Evolutionary conservation across 1,140 invertebrate genomes (phyloP).

Genomic region (Meloidogyne chitwoodi): DNA sequence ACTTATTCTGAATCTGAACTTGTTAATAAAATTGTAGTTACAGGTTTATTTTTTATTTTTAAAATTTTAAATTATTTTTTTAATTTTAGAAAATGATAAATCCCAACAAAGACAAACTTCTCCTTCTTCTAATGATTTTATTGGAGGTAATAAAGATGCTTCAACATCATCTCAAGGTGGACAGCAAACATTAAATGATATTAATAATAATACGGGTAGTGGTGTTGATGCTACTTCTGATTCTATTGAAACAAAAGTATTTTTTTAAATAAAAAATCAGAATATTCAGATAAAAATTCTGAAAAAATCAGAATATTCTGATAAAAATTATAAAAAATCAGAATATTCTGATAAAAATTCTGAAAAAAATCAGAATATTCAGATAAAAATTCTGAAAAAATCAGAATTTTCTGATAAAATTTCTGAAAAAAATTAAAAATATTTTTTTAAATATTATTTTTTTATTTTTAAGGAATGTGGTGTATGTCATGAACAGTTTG

Average conservation of each 20-base stretch:
- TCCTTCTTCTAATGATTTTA: constrained; percentile 11
- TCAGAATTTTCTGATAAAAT: too few relatives aligned
- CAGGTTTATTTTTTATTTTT: neutral
- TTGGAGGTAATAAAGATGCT: neutral
- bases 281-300: too few relatives aligned
- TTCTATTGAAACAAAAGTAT: constrained; percentile 1
- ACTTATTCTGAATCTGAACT: constrained; percentile 37
- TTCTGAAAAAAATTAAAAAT: too few relatives aligned
- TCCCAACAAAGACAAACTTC: neutral
- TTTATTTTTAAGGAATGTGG: constrained; percentile 43
- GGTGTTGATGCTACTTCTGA: constrained; percentile 6
- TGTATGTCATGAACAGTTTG: constrained; percentile 54
- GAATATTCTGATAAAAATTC: too few relatives aligned
- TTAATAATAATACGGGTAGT: constrained; percentile 2
- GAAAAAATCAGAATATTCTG: too few relatives aligned
- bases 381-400: too few relatives aligned
- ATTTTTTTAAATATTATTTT: neutral
- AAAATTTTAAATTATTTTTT: neutral
- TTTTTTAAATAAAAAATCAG: too few relatives aligned
- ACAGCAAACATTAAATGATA: neutral
- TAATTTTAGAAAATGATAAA: neutral
- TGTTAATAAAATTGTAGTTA: constrained; percentile 29
- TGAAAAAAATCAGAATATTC: too few relatives aligned
- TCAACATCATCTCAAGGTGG: neutral
- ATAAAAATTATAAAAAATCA: too few relatives aligned